Base-by-base conservation (phyloP, 2,797 vertebrate genomes). In the Petrocephalus sullivani region DNA sequence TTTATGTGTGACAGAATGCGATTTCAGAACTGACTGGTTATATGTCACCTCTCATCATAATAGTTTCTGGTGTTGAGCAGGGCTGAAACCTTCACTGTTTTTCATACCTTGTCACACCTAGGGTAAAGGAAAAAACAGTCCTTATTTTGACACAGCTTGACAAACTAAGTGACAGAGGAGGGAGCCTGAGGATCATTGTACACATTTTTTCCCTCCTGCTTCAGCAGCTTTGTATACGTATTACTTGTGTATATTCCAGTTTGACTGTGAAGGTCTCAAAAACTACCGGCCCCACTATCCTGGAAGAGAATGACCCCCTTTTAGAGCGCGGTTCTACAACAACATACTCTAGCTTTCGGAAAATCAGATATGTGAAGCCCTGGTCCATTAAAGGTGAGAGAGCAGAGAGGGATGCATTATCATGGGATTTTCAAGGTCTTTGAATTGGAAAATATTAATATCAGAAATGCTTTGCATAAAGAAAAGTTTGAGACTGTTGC, bases 271-370 rank as follows among this genome's bases (percentile, higher is more conserved):
- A 97, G 93, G 98, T 99, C 91, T 93, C 94, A 89, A 96, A 98
- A 91, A 94, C 95, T 85, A 98, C 98, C 93, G 97, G 96, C 0
- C 96, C 97, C 0, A 97, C 97, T 92, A 95, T 96, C n/a, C 95
- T 95, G 56, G 95, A 98, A 82, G 96, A 95, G 87, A 96, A 97
- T 90, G 98, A 99, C 90, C 97, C 98, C 41, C 97, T 99, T 91
- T 99, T 99, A 94, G 98, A 99, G 88, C 96, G 98, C 51, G 98
- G 98, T 67, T 99, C 98, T 91, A 97, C 97, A 84, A 99, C 98
- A 75, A 99, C 97, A 0, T 99, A 99, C 91, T 97, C 98, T 37
- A 99, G 98, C 93, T 99, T 99, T 93, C 96, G 97, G 90, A 98
- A 96, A 90, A 95, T 93, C 86, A 96, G 91, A 90, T 95, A 98